Evolutionary conservation across 2,113 vertebrate genomes (phyloP).

Genomic region (Sebastes fasciatus): DNA sequence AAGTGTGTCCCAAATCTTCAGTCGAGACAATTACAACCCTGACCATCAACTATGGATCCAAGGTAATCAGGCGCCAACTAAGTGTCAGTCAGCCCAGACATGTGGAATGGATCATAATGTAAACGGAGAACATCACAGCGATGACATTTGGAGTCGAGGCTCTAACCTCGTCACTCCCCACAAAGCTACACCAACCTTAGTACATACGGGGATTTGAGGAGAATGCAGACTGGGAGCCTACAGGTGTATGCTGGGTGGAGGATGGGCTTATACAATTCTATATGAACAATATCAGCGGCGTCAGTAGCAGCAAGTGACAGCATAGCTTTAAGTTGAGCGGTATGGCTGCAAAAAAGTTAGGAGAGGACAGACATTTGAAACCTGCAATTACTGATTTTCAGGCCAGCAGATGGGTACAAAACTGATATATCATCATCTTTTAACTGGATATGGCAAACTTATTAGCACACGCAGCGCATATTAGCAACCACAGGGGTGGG

Average conservation of each 20-base stretch:
- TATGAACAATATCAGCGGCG: not conserved
- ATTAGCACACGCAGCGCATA: too few relatives aligned
- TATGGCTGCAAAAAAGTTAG: not conserved
- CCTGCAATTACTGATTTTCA: not conserved
- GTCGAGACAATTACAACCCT: not conserved
- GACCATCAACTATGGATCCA: not conserved
- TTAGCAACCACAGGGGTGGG: too few relatives aligned
- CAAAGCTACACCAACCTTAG: not conserved
- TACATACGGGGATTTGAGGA: not conserved
- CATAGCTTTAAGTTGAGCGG: not conserved
- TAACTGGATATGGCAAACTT: too few relatives aligned
- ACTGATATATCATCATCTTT: not conserved
- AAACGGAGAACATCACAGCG: not conserved
- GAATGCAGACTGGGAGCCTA: not conserved
- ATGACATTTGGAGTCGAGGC: not conserved
- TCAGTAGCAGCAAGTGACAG: not conserved
- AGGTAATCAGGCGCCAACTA: not conserved
- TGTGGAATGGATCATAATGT: not conserved
- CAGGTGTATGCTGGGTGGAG: not conserved
- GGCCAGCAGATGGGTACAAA: not conserved
- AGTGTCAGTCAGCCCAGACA: not conserved
- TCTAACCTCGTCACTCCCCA: not conserved
- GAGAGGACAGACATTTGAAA: not conserved
- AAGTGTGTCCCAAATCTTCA: not conserved
- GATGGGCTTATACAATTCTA: not conserved